These are phyloP conservation scores for Chiloscyllium plagiosum DNA, from an alignment of 2,113 vertebrate genomes.

Conservation along the genomic window DNA sequence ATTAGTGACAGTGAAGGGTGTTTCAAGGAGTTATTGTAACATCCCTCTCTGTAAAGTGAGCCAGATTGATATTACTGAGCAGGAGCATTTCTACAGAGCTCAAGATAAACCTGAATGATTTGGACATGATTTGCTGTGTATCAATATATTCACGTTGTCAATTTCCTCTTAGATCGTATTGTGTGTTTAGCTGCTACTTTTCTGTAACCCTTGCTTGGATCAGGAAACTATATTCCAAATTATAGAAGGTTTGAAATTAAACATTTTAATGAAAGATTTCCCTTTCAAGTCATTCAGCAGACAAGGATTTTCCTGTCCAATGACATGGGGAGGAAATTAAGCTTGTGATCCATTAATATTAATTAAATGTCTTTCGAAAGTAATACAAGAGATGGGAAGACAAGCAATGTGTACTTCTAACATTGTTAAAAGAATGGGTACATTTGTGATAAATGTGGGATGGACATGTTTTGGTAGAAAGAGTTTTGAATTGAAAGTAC, in stretches of 20 bases:
- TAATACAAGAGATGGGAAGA: conserved; percentile 36
- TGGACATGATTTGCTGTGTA: neutral
- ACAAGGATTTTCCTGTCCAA: conserved; percentile 42
- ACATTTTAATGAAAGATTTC: conserved; percentile 39
- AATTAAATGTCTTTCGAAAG: conserved; percentile 39
- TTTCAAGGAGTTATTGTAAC: neutral
- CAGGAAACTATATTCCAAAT: neutral
- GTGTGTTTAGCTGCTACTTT: neutral
- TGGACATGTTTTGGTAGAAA: neutral
- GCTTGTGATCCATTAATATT: conserved; percentile 42
- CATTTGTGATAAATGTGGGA: neutral
- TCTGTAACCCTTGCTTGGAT: neutral
- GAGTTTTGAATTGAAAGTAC: neutral
- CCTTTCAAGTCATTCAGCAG: conserved; percentile 35
- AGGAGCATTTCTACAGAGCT: neutral
- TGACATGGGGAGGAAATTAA: conserved; percentile 38
- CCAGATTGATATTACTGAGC: neutral
- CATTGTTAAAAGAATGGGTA: neutral
- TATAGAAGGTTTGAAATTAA: neutral
- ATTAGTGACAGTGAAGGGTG: neutral
- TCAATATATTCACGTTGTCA: neutral
- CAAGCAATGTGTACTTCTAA: neutral
- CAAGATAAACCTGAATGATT: neutral
- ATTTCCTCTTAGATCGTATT: neutral
- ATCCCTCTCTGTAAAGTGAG: neutral